These are phyloP conservation scores for Pteronotus mesoamericanus DNA, from an alignment of 2,797 vertebrate species.

Conservation along the genomic window DNA sequence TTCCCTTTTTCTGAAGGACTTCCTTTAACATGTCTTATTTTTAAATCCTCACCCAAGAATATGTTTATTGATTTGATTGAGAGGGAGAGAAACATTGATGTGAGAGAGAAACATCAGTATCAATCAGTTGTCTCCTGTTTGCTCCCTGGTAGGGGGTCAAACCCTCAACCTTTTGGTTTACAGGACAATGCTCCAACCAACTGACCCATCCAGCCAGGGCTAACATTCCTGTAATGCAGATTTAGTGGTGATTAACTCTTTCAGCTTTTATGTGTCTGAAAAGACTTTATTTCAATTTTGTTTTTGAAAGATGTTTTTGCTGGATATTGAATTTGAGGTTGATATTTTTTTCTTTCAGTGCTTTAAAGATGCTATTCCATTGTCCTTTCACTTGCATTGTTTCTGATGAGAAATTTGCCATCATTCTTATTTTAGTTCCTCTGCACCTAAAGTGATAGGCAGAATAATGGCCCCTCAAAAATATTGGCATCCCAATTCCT, in stretches of 20 bases:
- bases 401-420: not conserved
- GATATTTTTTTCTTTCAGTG: not conserved
- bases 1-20: not conserved
- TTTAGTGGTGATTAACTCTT: not conserved
- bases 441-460: not conserved
- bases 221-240: not conserved
- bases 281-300: not conserved
- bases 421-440: not conserved
- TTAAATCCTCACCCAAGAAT: too few species aligned
- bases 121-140: too few species aligned
- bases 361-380: not conserved
- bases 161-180: too few species aligned
- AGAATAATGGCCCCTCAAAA: not conserved
- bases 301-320: not conserved
- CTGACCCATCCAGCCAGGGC: too few species aligned
- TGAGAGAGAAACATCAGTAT: too few species aligned
- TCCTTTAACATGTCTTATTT: not conserved
- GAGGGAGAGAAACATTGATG: too few species aligned
- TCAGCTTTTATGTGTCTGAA: not conserved
- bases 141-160: too few species aligned
- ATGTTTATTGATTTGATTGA: too few species aligned
- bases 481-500: not conserved
- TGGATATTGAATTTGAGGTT: not conserved
- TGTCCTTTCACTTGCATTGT: not conserved
- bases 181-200: too few species aligned